These are phyloP conservation scores for Metridium senile DNA, from an alignment of 92 coral and sea anemone species.

Conservation along the genomic window DNA sequence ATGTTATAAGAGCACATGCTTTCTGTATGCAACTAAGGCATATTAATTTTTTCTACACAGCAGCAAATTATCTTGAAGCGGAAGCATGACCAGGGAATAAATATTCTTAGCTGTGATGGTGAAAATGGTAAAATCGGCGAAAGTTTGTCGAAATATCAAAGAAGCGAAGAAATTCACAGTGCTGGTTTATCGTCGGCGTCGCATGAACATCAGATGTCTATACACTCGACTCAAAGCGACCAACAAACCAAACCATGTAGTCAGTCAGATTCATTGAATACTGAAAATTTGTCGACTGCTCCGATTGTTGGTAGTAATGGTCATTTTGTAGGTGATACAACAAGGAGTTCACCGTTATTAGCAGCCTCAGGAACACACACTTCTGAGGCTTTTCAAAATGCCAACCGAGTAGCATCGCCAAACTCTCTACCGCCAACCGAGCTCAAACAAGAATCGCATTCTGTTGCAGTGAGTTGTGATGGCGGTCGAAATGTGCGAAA, in stretches of 20 bases:
- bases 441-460: conserved; percentile 71
- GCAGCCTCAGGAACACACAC: conserved; percentile 26
- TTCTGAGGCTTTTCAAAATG: conserved; percentile 30
- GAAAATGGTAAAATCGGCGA: conserved; percentile 47
- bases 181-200: conserved; percentile 29
- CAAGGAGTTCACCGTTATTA: conserved; percentile 43
- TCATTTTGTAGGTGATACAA: conserved; percentile 40
- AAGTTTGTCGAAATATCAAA: conserved; percentile 45
- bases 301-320: conserved; percentile 28
- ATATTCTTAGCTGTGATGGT: conserved; percentile 57
- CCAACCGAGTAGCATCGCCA: conserved; percentile 35
- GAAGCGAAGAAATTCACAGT: conserved; percentile 33
- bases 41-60: conserved; percentile 73
- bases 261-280: conserved; percentile 20
- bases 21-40: conserved; percentile 61
- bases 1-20: conserved; percentile 45
- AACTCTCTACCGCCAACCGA: conserved; percentile 58
- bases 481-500: conserved; percentile 41
- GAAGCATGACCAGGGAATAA: conserved; percentile 82
- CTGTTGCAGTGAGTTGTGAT: conserved; percentile 58
- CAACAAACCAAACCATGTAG: conserved; percentile 12
- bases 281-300: conserved; percentile 18
- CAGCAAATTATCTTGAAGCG: conserved; percentile 84
- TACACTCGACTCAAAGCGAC: conserved; percentile 27
- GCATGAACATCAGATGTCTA: conserved; percentile 36